Evolutionary conservation across 1,140 invertebrate species (phyloP).

Genomic region (Nebria ingens): DNA sequence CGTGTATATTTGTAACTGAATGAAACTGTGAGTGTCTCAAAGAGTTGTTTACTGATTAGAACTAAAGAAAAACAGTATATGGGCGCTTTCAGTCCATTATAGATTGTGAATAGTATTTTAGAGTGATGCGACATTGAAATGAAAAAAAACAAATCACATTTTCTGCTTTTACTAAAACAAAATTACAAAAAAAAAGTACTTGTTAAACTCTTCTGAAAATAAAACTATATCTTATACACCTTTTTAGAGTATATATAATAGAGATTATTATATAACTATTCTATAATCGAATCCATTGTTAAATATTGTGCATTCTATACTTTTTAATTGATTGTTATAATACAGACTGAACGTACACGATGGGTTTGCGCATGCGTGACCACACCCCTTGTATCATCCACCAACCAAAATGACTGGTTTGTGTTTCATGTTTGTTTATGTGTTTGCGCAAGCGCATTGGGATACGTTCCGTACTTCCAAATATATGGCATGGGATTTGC

Average conservation of each 20-base stretch:
- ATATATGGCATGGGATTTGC: neutral
- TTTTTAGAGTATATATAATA: slow-evolving; percentile 20
- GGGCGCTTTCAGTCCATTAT: neutral
- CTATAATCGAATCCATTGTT: slow-evolving; percentile 11
- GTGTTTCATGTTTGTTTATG: slow-evolving; percentile 11
- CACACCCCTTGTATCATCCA: too few relatives aligned
- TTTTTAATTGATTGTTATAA: slow-evolving; percentile 9
- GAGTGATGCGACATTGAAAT: neutral
- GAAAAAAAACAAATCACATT: neutral
- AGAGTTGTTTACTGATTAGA: neutral
- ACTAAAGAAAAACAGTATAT: neutral
- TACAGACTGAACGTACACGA: slow-evolving; percentile 15
- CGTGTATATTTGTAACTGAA: neutral
- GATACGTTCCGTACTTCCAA: slow-evolving; percentile 1
- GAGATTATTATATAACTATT: slow-evolving; percentile 18
- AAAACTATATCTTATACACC: slow-evolving; percentile 19
- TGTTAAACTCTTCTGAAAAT: slow-evolving; percentile 19
- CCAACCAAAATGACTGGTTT: slow-evolving; percentile 15
- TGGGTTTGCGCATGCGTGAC: too few relatives aligned
- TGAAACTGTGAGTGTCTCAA: neutral
- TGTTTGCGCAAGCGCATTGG: slow-evolving; percentile 12
- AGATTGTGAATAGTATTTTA: neutral
- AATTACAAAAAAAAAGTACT: slow-evolving; percentile 1
- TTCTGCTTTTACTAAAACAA: neutral
- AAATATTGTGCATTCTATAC: slow-evolving; percentile 19